Evolutionary conservation across 2,888 invertebrate genomes (phyloP).

Genomic region (Gandaritis pyraliata): DNA sequence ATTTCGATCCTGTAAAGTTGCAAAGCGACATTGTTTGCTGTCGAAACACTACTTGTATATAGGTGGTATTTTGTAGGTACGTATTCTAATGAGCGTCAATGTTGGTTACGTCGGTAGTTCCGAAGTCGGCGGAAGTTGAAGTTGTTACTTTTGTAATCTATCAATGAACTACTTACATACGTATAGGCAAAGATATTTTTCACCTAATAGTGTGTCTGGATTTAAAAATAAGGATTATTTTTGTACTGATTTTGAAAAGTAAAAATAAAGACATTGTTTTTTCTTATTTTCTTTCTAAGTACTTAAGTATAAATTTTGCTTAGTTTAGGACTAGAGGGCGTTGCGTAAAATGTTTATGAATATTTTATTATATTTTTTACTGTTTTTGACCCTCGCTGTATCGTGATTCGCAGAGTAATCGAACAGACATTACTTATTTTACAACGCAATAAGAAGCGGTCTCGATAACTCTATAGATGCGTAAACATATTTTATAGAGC

Average conservation of each 20-base stretch:
- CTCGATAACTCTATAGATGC: slow-evolving; percentile 64
- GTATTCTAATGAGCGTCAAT: slow-evolving; percentile 29
- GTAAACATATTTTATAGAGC: slow-evolving; percentile 80
- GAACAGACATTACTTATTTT: slow-evolving; percentile 44
- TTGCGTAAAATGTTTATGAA: no score
- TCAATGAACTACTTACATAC: not conserved
- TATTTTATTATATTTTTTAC: no score
- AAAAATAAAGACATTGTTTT: no score
- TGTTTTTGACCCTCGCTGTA: not conserved
- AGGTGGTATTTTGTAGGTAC: no score
- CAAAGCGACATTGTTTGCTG: slow-evolving; percentile 42
- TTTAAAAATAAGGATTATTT: no score
- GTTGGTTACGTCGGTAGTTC: slow-evolving; percentile 27
- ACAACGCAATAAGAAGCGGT: slow-evolving; percentile 61
- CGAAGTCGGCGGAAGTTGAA: slow-evolving; percentile 13
- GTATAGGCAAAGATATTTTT: no score
- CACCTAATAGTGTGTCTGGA: no score
- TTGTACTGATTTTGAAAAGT: no score
- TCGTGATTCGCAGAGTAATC: slow-evolving; percentile 4
- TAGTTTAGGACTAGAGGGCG: no score
- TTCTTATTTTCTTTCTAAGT: no score
- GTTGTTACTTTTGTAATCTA: slow-evolving; percentile 1
- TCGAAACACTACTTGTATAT: slow-evolving; percentile 30
- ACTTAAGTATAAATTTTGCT: no score
- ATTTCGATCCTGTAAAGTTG: slow-evolving; percentile 55